A percentile compares a stretch with the other conserved stretches of the same genome.
phyloP scores from a whole-genome alignment of 2,113 vertebrate genomes.

The Spea bombifrons region DNA sequence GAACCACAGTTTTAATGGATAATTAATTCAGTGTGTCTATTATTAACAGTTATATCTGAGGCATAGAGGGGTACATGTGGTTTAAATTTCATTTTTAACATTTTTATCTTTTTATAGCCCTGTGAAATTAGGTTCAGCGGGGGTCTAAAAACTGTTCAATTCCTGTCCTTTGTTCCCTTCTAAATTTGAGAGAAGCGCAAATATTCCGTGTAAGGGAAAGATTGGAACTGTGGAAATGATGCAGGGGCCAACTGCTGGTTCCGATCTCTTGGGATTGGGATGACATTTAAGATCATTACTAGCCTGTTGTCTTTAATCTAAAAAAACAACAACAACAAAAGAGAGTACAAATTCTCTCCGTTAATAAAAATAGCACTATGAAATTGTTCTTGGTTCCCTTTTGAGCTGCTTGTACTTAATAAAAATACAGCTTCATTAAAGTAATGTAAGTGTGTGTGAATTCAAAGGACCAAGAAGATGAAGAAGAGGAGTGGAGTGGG shows the following conservation, averaged over 20 bases:
- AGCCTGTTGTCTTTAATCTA: neutral
- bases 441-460: no score
- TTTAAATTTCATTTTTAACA: neutral
- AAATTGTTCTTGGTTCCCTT: no score
- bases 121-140: neutral
- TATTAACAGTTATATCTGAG: neutral
- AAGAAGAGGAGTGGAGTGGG: no score
- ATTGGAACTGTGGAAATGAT: neutral
- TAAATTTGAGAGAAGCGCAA: neutral
- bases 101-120: neutral
- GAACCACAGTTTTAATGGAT: neutral
- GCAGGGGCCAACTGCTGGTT: slow-evolving; percentile 1
- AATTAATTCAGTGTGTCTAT: neutral
- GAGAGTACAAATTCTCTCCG: no score
- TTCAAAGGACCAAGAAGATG: no score
- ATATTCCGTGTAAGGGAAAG: neutral
- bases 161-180: neutral
- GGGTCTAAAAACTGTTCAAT: neutral
- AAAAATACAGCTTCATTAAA: no score
- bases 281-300: neutral
- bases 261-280: neutral
- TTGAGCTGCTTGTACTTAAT: no score
- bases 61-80: neutral
- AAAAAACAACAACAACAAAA: neutral
- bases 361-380: no score